phyloP scores from a whole-genome alignment of 2,888 invertebrate species.

The Drosophila mimica region DNA sequence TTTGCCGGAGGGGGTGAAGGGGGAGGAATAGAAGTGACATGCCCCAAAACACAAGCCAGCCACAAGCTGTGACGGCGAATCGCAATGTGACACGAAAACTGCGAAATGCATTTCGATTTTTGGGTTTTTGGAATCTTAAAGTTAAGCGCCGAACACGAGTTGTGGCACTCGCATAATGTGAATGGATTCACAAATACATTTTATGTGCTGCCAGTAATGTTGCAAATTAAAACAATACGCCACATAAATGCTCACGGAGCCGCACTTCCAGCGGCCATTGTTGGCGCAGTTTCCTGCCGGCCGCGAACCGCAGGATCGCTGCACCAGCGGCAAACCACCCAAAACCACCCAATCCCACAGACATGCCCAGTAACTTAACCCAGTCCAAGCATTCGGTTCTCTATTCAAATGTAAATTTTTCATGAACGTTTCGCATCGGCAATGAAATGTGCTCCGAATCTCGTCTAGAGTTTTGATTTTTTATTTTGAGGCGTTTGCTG shows the following conservation, averaged over 20 bases:
- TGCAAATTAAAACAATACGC: constrained; percentile 80
- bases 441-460: constrained; percentile 56
- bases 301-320: constrained; percentile 51
- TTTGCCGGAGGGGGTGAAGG: not conserved
- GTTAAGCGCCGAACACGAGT: constrained; percentile 7
- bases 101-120: constrained; percentile 45
- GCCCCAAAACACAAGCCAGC: constrained; percentile 72
- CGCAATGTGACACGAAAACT: constrained; percentile 65
- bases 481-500: constrained; percentile 35
- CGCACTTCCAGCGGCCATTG: constrained; percentile 75
- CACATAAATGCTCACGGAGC: constrained; percentile 75
- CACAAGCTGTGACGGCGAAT: constrained; percentile 70
- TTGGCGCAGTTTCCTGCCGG: constrained; percentile 64
- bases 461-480: constrained; percentile 56
- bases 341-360: constrained; percentile 6
- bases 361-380: constrained; percentile 1
- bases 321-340: constrained; percentile 41
- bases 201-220: constrained; percentile 47
- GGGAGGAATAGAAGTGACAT: constrained; percentile 27
- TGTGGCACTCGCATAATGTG: not conserved
- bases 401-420: constrained; percentile 82
- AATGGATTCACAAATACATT: constrained; percentile 30
- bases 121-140: constrained; percentile 31
- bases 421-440: constrained; percentile 48
- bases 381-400: constrained; percentile 23